Percentiles rank a stretch among this genome's conserved stretches.
phyloP scores from a whole-genome alignment of 53 echinoderm and acorn worm species.

The Hippasteria phrygiana region DNA sequence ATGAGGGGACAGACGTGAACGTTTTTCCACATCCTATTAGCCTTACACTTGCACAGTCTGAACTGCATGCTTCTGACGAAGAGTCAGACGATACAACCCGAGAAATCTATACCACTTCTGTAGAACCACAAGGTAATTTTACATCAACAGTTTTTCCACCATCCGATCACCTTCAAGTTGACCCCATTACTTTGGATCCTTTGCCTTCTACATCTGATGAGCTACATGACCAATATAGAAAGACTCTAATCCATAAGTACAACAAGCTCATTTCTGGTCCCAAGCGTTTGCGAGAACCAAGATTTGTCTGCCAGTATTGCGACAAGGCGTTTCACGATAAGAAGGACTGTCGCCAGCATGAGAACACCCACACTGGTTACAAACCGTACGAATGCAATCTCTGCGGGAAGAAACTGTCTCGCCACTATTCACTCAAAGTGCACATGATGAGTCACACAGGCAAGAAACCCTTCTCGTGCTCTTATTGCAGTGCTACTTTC shows the following conservation, averaged over 20 bases:
- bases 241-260: slow-evolving; percentile 3
- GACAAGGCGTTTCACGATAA: slow-evolving; percentile 45
- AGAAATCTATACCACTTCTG: background rate
- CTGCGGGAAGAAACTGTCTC: slow-evolving; percentile 49
- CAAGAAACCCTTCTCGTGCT: slow-evolving; percentile 27
- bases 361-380: slow-evolving; percentile 58
- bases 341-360: slow-evolving; percentile 55
- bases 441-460: slow-evolving; percentile 54
- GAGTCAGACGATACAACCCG: background rate
- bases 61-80: background rate
- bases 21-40: background rate
- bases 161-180: background rate
- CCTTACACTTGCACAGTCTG: slow-evolving; percentile 14
- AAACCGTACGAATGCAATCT: slow-evolving; percentile 41
- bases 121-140: background rate
- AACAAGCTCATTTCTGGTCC: slow-evolving; percentile 38
- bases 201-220: background rate
- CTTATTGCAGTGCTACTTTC: slow-evolving; percentile 21
- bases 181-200: background rate
- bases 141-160: background rate
- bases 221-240: background rate
- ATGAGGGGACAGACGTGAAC: background rate
- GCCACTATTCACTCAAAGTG: slow-evolving; percentile 44
- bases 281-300: slow-evolving; percentile 7
- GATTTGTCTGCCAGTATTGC: slow-evolving; percentile 21